These are phyloP conservation scores for Chiloscyllium punctatum DNA, from an alignment of 2,797 vertebrate species.

Conservation along the genomic window DNA sequence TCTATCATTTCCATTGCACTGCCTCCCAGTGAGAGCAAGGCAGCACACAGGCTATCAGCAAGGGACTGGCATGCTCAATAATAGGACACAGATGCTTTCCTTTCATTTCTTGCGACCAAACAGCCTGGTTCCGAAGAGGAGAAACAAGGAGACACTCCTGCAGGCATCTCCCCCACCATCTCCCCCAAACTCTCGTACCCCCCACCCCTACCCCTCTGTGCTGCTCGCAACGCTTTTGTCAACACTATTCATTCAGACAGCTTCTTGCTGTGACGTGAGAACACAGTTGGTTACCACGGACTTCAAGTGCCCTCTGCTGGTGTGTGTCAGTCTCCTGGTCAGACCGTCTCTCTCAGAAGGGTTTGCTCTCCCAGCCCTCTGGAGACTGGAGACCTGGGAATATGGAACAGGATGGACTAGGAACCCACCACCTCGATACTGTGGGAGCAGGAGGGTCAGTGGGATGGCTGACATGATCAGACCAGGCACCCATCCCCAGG, in stretches of 20 bases:
- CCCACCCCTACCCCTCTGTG: background rate
- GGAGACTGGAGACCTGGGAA: background rate
- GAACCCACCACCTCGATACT: background rate
- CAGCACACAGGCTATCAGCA: too few relatives aligned
- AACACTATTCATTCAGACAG: background rate
- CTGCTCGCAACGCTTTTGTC: background rate
- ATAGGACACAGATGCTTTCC: background rate
- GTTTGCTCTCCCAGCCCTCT: too few relatives aligned
- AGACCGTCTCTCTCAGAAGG: background rate
- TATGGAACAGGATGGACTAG: too few relatives aligned
- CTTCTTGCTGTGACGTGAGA: background rate
- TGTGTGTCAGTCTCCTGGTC: too few relatives aligned
- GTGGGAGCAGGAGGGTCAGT: background rate
- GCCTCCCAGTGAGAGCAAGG: background rate
- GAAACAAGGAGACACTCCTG: background rate
- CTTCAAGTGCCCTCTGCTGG: conserved; percentile 21
- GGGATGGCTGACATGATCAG: background rate
- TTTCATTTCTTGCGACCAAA: background rate
- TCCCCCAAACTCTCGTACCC: too few relatives aligned
- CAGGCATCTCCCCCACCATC: background rate
- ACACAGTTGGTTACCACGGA: background rate
- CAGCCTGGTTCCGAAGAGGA: background rate
- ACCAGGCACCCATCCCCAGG: too few relatives aligned
- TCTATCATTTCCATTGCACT: background rate
- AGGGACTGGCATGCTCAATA: too few relatives aligned